Conservation (phyloP, 2,113 vertebrate species). For the Epinephelus lanceolatus region DNA sequence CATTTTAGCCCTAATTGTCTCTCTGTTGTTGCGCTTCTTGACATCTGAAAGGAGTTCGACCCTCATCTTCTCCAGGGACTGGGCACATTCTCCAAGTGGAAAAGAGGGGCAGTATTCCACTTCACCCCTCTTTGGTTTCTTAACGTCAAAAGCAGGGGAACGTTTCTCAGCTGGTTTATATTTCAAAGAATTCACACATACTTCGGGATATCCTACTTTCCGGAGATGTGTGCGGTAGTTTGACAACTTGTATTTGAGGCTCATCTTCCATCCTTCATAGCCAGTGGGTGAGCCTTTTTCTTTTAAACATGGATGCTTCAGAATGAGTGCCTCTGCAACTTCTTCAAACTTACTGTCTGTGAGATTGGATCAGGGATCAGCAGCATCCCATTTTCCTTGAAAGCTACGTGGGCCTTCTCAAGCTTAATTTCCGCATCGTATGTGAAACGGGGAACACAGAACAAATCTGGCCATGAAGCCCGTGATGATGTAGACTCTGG, state of each 20-base stretch:
- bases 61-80: slow-evolving; percentile 31
- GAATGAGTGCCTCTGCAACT: slow-evolving; percentile 37
- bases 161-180: slow-evolving; percentile 14
- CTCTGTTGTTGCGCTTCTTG: slow-evolving; percentile 29
- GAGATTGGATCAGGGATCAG: slow-evolving; percentile 13
- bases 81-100: neutral
- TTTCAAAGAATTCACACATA: slow-evolving; percentile 42
- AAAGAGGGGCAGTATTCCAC: slow-evolving; percentile 26
- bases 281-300: slow-evolving; percentile 8
- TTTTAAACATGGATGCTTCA: slow-evolving; percentile 33
- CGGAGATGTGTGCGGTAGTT: slow-evolving; percentile 27
- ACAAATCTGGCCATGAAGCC: slow-evolving; percentile 39
- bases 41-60: slow-evolving; percentile 35
- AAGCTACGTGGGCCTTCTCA: neutral
- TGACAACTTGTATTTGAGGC: slow-evolving; percentile 46
- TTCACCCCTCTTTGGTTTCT: slow-evolving; percentile 45
- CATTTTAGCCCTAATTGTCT: slow-evolving; percentile 28
- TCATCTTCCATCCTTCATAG: slow-evolving; percentile 20
- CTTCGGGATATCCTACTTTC: slow-evolving; percentile 43
- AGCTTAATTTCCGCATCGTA: slow-evolving; percentile 18
- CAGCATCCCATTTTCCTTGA: neutral
- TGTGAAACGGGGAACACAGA: slow-evolving; percentile 12
- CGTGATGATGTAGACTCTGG: slow-evolving; percentile 1
- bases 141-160: slow-evolving; percentile 25
- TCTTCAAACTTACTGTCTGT: slow-evolving; percentile 8